Conservation (phyloP, 2,113 vertebrate genomes). For the Ophiodon elongatus region DNA sequence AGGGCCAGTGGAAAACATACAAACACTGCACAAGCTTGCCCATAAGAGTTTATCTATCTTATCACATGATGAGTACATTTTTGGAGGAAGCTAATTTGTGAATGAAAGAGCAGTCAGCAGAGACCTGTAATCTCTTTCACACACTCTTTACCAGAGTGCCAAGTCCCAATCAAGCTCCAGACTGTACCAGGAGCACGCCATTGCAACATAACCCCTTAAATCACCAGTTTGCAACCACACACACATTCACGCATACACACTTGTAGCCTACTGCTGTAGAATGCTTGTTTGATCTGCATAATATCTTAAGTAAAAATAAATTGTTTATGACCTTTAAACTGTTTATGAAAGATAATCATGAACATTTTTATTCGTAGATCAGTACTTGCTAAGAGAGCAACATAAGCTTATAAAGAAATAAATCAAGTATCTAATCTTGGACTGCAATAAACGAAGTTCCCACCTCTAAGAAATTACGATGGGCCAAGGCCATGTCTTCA, state of each 20-base stretch:
- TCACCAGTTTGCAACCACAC: slow-evolving; percentile 22
- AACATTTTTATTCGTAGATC: not conserved
- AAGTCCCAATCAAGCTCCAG: slow-evolving; percentile 45
- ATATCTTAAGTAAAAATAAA: not conserved
- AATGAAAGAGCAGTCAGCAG: slow-evolving; percentile 57
- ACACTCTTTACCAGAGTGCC: slow-evolving; percentile 39
- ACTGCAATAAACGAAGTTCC: not conserved
- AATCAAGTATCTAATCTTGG: not conserved
- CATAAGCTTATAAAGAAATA: not conserved
- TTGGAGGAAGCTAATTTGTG: slow-evolving; percentile 58
- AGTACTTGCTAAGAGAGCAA: not conserved
- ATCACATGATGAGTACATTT: slow-evolving; percentile 39
- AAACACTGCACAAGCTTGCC: not conserved
- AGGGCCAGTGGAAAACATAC: not conserved
- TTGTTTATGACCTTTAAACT: not conserved
- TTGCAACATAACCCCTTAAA: slow-evolving; percentile 38
- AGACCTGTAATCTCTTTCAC: slow-evolving; percentile 65
- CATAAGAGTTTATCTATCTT: slow-evolving; percentile 8
- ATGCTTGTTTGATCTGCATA: not conserved
- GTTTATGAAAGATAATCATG: not conserved
- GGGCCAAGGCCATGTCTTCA: not conserved
- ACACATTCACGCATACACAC: not conserved
- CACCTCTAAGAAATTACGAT: not conserved
- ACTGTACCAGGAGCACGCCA: slow-evolving; percentile 33
- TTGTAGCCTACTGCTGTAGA: not conserved